Percentiles rank a stretch among this genome's conserved stretches.
Evolutionary conservation across 1,140 invertebrate species (phyloP).

Genomic region (Nephila pilipes): DNA sequence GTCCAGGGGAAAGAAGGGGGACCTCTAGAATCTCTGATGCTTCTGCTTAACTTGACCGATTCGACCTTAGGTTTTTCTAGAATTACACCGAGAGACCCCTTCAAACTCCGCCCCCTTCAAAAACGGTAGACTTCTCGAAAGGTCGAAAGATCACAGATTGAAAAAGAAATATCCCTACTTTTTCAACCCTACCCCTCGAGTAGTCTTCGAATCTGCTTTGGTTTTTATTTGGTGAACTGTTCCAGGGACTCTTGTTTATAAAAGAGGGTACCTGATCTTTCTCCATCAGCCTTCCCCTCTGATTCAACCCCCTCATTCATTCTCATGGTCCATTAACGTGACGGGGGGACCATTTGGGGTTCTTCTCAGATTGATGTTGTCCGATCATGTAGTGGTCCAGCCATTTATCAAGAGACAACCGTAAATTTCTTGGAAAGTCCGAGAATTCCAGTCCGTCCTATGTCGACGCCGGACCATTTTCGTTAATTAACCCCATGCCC

Average conservation of each 20-base stretch:
- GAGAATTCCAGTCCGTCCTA: not conserved
- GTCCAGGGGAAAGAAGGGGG: not conserved
- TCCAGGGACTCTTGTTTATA: conserved; percentile 64
- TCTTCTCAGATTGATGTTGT: conserved; percentile 72
- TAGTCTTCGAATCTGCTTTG: not conserved
- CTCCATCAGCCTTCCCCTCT: not conserved
- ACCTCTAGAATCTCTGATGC: not conserved
- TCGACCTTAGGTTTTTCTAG: conserved; percentile 62
- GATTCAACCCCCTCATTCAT: conserved; percentile 59
- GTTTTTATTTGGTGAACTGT: conserved; percentile 30
- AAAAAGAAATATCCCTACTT: not conserved
- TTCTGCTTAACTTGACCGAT: conserved; percentile 56
- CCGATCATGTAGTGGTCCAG: conserved; percentile 65
- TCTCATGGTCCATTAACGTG: conserved; percentile 76
- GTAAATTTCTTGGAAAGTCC: conserved; percentile 62
- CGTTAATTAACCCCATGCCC: conserved; percentile 61
- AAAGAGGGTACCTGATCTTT: conserved; percentile 55
- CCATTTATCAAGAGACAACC: conserved; percentile 74
- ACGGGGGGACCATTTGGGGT: conserved; percentile 52
- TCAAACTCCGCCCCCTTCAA: conserved; percentile 20
- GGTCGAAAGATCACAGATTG: not conserved
- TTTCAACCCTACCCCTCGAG: not conserved
- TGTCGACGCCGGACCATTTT: conserved; percentile 10
- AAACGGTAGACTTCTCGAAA: not conserved
- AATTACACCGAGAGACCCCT: conserved; percentile 37